Evolutionary conservation across 2,888 invertebrate species (phyloP).

Genomic region (Schrankia costaestrigalis): DNA sequence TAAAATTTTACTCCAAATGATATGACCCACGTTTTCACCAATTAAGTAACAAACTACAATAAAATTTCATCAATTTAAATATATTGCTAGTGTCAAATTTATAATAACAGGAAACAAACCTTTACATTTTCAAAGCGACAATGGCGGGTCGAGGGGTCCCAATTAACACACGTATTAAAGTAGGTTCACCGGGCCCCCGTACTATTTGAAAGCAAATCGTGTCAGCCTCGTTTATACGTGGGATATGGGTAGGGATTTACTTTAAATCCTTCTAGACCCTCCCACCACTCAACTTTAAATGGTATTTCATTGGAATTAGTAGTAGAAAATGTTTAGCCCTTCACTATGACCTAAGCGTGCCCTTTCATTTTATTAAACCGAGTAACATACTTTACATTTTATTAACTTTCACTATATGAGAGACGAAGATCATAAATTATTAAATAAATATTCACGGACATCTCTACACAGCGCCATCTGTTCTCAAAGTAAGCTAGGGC

Average conservation of each 20-base stretch:
- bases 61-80: slow-evolving; percentile 31
- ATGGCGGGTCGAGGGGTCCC: slow-evolving; percentile 24
- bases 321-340: slow-evolving; percentile 5
- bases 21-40: too few species aligned
- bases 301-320: slow-evolving; percentile 26
- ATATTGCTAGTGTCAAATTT: slow-evolving; percentile 33
- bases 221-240: slow-evolving; percentile 20
- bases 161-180: slow-evolving; percentile 46
- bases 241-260: slow-evolving; percentile 15
- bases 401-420: too few species aligned
- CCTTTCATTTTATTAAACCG: too few species aligned
- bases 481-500: too few species aligned
- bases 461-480: too few species aligned
- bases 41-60: slow-evolving; percentile 15
- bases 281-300: slow-evolving; percentile 23
- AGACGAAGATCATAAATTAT: too few species aligned
- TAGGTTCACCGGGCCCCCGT: slow-evolving; percentile 25
- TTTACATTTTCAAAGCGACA: slow-evolving; percentile 22
- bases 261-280: slow-evolving; percentile 8
- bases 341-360: too few species aligned
- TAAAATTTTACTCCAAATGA: too few species aligned
- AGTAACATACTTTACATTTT: too few species aligned
- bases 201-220: slow-evolving; percentile 36
- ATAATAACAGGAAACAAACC: slow-evolving; percentile 31
- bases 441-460: too few species aligned